Evolutionary conservation across 2,113 vertebrate genomes (phyloP), one percentile per base, ranked within the genome.

Genomic region (Tympanuchus pallidicinctus): DNA sequence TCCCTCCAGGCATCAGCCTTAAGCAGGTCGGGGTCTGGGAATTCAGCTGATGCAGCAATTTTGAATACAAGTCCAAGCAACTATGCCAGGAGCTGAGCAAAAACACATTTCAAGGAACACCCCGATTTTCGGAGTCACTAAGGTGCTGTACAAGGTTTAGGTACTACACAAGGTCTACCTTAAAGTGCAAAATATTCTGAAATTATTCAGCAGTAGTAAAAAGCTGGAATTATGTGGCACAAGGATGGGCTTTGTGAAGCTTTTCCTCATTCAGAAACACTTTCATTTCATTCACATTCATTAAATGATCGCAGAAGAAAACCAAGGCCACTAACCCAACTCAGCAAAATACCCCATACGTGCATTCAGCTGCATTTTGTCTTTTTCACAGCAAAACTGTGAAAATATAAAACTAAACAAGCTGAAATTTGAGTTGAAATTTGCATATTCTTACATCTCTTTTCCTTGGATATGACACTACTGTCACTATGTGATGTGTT

Each of bases 1-100:
- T 74, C 19, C 59, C 92, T 93, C 64, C 45, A 87, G 83, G 57
- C 85, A 54, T 87, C 88, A 94, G 27, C 84, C 94, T 81, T 91
- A 94, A 91, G 90, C 91, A 95, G 93, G 94, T 96, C 93, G 96
- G 85, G 93, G 82, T 94, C 93, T 88, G 92, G 90, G 94, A 93
- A 95, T 86, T 95, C 83, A 84, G 82, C 76, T 73, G 89, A 94
- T 85, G 92, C 92, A 97, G 94, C 90, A 80, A 34, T 86, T 93
- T 74, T 50, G 90, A 95, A 88, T 91, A 88, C 80, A 93, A 91
- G 61, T 84, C 67, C 87, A 92, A 92, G 54, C 42, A 83, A 57
- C 57, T 70, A 57, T 71, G 94, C 96, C 93, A 95, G 89, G 43
- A 95, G 67, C 67, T 92, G 94, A 97, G 97, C 75, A 95, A 92